Evolutionary conservation across 2,888 invertebrate genomes (phyloP).

Genomic region (Tromatobia lineatoria): DNA sequence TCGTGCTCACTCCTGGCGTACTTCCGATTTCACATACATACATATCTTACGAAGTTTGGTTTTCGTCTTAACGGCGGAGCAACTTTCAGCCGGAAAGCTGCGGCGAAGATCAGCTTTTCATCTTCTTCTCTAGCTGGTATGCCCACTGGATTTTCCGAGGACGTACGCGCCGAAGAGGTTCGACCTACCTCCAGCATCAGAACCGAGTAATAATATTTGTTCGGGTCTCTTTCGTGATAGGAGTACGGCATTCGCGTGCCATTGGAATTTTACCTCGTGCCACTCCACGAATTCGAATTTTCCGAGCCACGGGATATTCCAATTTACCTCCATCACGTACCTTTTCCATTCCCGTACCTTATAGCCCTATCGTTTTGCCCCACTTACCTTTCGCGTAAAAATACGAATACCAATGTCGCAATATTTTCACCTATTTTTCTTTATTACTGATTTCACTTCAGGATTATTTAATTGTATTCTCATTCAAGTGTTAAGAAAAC

Average conservation of each 20-base stretch:
- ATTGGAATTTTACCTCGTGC: slow-evolving; percentile 22
- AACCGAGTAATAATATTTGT: slow-evolving; percentile 49
- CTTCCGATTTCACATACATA: slow-evolving; percentile 36
- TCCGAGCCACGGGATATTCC: slow-evolving; percentile 55
- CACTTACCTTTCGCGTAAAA: background rate
- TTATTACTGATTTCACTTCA: too few relatives aligned
- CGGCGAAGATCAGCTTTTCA: slow-evolving; percentile 14
- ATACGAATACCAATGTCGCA: background rate
- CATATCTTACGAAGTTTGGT: slow-evolving; percentile 40
- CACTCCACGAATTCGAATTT: slow-evolving; percentile 51
- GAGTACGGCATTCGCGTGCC: slow-evolving; percentile 23
- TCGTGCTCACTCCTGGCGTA: background rate
- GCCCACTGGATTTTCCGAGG: slow-evolving; percentile 1
- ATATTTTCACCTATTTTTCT: too few relatives aligned
- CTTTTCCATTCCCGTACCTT: slow-evolving; percentile 24
- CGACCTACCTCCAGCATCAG: slow-evolving; percentile 13
- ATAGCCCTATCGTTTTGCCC: background rate
- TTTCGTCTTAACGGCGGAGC: slow-evolving; percentile 21
- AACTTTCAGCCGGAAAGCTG: slow-evolving; percentile 31
- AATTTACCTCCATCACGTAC: slow-evolving; percentile 42
- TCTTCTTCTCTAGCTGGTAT: slow-evolving; percentile 5
- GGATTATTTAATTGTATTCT: too few relatives aligned
- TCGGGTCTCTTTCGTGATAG: slow-evolving; percentile 33
- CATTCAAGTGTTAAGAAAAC: too few relatives aligned
- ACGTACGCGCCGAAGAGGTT: background rate